Evolutionary conservation across 2,888 invertebrate species (phyloP), one percentile per base, ranked within the genome.

Genomic region (Scaptomyza cyrtandrae): DNA sequence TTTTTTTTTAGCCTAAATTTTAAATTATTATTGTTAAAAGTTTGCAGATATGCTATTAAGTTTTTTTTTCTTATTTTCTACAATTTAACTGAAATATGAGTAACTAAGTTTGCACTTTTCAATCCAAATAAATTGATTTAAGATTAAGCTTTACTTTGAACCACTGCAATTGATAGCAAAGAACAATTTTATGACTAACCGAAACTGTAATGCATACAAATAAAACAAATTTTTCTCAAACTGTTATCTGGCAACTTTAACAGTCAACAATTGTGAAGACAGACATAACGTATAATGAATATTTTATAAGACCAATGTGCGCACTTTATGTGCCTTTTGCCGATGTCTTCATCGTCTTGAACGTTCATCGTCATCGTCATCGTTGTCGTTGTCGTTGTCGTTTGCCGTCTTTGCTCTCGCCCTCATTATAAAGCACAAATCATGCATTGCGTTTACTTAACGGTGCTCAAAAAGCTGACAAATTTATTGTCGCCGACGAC

Each of bases 351-450:
- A 50, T 35, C 35, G 19, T 9, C 1, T 41, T 65, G 53, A 68
- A 14, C 41, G 52, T 39, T 67, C 57, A 57, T 57, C 57, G 11
- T 41, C 43, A 37, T 16, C 16, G 55, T 67, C 57, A 57, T 57
- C 57, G 11, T 35, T 39, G 33, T 16, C 16, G 11, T 35, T 39
- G 33, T 16, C 16, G 55, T 53, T 29, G 50, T 9, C 39, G 43
- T 37, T 37, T 52, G 35, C 49, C 39, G 57, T 54, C 56, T 60
- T 56, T 59, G 46, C 50, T 39, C 14, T 64, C 63, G 88, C 62
- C 89, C 83, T 89, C 88, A 84, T 89, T 84, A 89, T 86, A 86
- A 89, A 88, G 58, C 86, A 89, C 88, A 84, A 89, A 88, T 84
- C 83, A 89, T 89, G 83, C 89, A 85, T 85, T 86, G 83, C 83